These are phyloP conservation scores for Hirtodrosophila confusa DNA, from an alignment of 2,888 invertebrate species.

Conservation along the genomic window DNA sequence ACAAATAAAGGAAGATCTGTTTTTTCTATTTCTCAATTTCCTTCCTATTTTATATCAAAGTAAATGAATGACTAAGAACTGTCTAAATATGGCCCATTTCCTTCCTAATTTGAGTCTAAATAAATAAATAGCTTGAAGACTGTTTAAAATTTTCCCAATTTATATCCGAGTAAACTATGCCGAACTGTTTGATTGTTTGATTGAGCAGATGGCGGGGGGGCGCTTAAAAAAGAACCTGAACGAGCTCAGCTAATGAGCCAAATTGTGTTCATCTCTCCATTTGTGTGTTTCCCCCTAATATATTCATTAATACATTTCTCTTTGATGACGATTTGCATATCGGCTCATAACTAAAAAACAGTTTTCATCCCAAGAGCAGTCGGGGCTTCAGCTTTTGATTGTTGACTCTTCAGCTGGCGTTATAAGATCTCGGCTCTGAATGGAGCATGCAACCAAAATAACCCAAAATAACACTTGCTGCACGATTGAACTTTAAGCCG, in stretches of 20 bases:
- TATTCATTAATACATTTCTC: slow-evolving; percentile 70
- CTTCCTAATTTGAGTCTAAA: too few species aligned
- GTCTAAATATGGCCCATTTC: too few species aligned
- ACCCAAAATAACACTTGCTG: slow-evolving; percentile 61
- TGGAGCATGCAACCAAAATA: slow-evolving; percentile 15
- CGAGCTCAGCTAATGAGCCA: slow-evolving; percentile 47
- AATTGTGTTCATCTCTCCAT: slow-evolving; percentile 46
- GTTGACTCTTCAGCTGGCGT: neutral
- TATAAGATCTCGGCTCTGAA: slow-evolving; percentile 10
- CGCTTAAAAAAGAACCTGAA: slow-evolving; percentile 18
- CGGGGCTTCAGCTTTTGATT: slow-evolving; percentile 3
- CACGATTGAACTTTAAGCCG: slow-evolving; percentile 80
- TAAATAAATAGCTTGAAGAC: too few species aligned
- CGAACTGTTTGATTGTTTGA: neutral
- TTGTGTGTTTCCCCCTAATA: slow-evolving; percentile 38
- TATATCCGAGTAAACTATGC: too few species aligned
- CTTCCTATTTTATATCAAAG: too few species aligned
- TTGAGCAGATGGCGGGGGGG: neutral
- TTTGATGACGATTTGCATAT: slow-evolving; percentile 64
- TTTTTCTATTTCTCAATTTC: too few species aligned
- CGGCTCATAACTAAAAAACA: slow-evolving; percentile 50
- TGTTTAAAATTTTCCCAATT: too few species aligned
- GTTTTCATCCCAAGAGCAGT: neutral
- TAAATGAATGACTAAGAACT: too few species aligned
- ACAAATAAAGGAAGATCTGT: too few species aligned